Conservation (phyloP, 2,113 vertebrate species). For the Hystrix cristata region DNA sequence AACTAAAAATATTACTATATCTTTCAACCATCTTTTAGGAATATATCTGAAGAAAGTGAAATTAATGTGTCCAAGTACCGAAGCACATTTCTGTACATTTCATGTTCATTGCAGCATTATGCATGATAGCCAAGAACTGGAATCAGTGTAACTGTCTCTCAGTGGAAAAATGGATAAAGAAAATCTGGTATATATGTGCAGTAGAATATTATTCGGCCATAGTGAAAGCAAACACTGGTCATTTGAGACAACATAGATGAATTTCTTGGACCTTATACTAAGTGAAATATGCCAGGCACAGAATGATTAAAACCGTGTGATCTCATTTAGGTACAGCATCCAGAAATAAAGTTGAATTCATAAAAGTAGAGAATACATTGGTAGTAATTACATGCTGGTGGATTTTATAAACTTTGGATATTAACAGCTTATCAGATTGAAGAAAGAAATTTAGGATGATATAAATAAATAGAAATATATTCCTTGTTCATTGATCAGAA, state of each 20-base stretch:
- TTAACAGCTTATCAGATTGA: no score
- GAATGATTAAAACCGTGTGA: background rate
- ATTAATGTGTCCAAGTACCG: background rate
- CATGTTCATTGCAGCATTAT: background rate
- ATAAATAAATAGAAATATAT: background rate
- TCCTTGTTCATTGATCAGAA: background rate
- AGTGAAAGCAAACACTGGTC: background rate
- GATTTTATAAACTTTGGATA: background rate
- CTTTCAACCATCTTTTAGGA: background rate
- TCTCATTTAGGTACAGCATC: background rate
- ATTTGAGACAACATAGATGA: background rate
- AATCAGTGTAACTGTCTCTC: background rate
- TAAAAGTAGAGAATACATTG: background rate
- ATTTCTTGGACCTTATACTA: no score
- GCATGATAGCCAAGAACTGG: background rate
- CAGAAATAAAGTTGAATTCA: background rate
- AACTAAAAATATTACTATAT: background rate
- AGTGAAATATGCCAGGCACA: background rate
- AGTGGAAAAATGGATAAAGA: background rate
- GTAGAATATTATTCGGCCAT: background rate
- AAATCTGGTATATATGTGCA: background rate
- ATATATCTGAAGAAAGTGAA: background rate
- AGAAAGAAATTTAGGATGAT: background rate
- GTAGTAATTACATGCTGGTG: no score
- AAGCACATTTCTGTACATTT: background rate